Percentiles rank a stretch among this genome's conserved stretches.
Evolutionary conservation across 37 sponge, comb jelly and placozoan genomes (phyloP).

Genomic region (Amphimedon queenslandica): DNA sequence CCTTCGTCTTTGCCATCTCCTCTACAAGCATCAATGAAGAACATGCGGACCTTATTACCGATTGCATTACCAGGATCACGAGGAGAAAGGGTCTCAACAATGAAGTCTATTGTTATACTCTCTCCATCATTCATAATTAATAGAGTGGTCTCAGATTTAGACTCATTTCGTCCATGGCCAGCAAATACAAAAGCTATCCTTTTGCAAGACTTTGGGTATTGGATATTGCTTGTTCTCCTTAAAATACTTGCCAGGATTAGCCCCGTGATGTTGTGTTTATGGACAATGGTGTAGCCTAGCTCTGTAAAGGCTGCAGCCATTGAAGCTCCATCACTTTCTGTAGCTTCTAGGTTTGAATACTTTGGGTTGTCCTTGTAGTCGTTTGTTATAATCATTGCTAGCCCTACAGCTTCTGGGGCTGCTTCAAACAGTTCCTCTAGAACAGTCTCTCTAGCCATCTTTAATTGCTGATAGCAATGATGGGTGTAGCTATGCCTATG

Average conservation of each 20-base stretch:
- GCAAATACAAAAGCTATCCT: slow-evolving; percentile 29
- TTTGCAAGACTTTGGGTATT: slow-evolving; percentile 12
- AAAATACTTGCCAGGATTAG: slow-evolving; percentile 5
- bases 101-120: not conserved
- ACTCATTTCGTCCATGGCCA: slow-evolving; percentile 58
- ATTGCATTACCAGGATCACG: not conserved
- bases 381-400: slow-evolving; percentile 39
- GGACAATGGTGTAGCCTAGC: slow-evolving; percentile 14
- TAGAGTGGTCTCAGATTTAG: slow-evolving; percentile 1
- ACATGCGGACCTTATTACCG: slow-evolving; percentile 18
- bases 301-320: slow-evolving; percentile 4
- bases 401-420: slow-evolving; percentile 14
- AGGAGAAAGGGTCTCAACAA: not conserved
- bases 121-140: slow-evolving; percentile 2
- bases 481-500: too few relatives aligned
- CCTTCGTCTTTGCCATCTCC: not conserved
- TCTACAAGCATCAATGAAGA: slow-evolving; percentile 49
- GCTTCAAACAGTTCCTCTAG: not conserved
- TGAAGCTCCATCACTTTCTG: not conserved
- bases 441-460: too few relatives aligned
- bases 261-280: not conserved
- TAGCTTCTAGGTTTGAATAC: not conserved
- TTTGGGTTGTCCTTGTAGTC: not conserved
- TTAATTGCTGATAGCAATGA: too few relatives aligned
- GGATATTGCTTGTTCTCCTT: not conserved